A percentile compares a stretch with the other conserved stretches of the same genome.
phyloP scores from a whole-genome alignment of 2,113 vertebrate genomes.

The Dolichotis patagonum region DNA sequence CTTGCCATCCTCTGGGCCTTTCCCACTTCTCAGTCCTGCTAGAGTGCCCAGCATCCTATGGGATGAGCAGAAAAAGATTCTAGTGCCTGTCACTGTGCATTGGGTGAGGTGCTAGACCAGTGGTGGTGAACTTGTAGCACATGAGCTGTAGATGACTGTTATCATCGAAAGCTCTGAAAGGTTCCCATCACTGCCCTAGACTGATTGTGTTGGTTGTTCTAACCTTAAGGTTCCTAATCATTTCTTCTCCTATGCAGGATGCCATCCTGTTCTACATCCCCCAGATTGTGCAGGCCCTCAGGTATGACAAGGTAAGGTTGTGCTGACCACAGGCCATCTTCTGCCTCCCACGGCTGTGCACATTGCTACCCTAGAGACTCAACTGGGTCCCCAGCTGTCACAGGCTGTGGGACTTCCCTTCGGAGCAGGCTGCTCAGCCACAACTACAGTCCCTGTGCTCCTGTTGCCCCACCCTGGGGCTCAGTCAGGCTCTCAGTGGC shows the following conservation, averaged over 20 bases:
- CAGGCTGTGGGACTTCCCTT: background rate
- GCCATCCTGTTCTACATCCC: slow-evolving; percentile 99
- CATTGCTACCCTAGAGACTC: background rate
- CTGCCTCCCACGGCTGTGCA: too few species aligned
- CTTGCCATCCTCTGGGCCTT: background rate
- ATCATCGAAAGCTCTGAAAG: background rate
- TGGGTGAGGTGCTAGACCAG: background rate
- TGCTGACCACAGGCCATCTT: background rate
- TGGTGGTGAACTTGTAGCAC: background rate
- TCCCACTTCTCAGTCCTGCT: background rate
- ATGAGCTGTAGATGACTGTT: background rate
- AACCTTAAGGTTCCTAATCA: background rate
- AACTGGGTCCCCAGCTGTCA: background rate
- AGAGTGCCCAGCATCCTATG: background rate
- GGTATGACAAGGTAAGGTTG: slow-evolving; percentile 95
- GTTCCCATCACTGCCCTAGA: background rate
- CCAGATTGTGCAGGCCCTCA: slow-evolving; percentile 97
- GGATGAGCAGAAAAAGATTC: background rate
- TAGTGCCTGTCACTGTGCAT: too few species aligned
- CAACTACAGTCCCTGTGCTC: background rate
- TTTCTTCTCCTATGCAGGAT: slow-evolving; percentile 87
- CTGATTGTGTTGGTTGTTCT: background rate
- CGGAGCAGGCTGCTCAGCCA: background rate
- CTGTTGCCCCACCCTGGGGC: background rate
- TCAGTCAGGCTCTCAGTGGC: background rate